Evolutionary conservation across 2,113 vertebrate genomes (phyloP).

Genomic region (Tychaedon coryphoeus): DNA sequence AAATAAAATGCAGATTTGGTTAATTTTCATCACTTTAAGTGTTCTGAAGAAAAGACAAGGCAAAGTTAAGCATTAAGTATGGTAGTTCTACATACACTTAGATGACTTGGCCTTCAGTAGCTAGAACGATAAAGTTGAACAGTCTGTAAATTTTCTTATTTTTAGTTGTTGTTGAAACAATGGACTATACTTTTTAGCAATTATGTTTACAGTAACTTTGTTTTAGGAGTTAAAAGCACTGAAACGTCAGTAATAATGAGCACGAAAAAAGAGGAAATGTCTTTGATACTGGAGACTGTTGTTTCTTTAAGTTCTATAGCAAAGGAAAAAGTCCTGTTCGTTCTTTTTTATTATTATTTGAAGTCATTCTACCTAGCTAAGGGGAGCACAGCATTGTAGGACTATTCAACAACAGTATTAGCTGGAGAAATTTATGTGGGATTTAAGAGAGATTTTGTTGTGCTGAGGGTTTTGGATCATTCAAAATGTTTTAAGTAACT

Average conservation of each 20-base stretch:
- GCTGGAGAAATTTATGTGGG: neutral
- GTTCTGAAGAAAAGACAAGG: neutral
- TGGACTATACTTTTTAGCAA: rapidly evolving
- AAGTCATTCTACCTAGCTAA: neutral
- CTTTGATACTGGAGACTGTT: neutral
- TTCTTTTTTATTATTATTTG: neutral
- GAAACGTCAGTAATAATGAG: neutral
- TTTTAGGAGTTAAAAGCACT: too few relatives aligned
- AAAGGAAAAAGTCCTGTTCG: neutral
- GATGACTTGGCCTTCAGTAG: neutral
- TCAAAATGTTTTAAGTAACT: neutral
- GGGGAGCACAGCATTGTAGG: rapidly evolving
- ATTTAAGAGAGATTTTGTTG: neutral
- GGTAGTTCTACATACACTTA: neutral
- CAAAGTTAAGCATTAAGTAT: neutral
- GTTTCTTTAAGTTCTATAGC: neutral
- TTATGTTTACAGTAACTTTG: too few relatives aligned
- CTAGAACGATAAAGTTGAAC: neutral
- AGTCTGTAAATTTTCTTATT: neutral
- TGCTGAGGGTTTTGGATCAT: neutral
- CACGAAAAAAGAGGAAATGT: neutral
- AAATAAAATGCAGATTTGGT: neutral
- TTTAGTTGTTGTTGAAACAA: neutral
- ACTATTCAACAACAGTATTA: neutral
- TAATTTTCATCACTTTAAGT: neutral